Base-by-base conservation (phyloP, 37 sponge, comb jelly and placozoan species). In the Halisarca cf. caerulea region DNA sequence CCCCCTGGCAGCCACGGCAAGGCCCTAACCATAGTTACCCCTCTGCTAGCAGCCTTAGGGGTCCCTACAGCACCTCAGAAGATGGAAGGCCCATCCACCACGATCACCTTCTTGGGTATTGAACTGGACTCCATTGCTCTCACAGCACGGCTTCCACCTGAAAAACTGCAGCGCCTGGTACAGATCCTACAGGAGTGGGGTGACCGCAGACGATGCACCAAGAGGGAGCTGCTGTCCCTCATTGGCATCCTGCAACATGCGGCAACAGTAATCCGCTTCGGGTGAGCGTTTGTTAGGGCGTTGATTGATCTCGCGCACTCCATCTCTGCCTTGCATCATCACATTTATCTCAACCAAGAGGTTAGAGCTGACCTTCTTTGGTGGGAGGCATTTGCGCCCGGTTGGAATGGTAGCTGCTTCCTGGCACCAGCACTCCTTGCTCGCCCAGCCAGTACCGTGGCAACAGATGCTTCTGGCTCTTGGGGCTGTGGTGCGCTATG, bases 141-240 rank as follows among this genome's bases (percentile, higher is more conserved):
- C 79, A 77, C 36, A 6, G 70, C 70, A 25, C 35, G 80, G 3
- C 57, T 86, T 11, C 86, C 86, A 20, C 5, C 28, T 2, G 80
- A 86, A 1, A 86, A 78, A 39, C 80, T 78, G 1, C n/a, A 40
- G 51, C 36, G 80, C n/a, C 21, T 66, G 53, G 55, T 4, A 66
- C 20, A 7, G 21, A 8, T 32, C 0, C 9, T 86, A 0, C 34
- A 66, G 21, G 28, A 21, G 3, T 86, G 80, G 86, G 27, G 45
- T 3, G n/a, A 54, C n/a, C 36, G 32, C 18, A 79, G 25, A 21
- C 39, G 3, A 17, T 78, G 45, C 84, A 83, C 58, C 1, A 83
- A 83, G 41, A 38, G 85, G 2, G 85, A 85, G 34, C 41, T 85
- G 25, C 70, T 86, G 8, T 86, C 86, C 35, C 70, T 86, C 15